phyloP scores from a whole-genome alignment of 2,888 invertebrate genomes.

The Melanchra persicariae region DNA sequence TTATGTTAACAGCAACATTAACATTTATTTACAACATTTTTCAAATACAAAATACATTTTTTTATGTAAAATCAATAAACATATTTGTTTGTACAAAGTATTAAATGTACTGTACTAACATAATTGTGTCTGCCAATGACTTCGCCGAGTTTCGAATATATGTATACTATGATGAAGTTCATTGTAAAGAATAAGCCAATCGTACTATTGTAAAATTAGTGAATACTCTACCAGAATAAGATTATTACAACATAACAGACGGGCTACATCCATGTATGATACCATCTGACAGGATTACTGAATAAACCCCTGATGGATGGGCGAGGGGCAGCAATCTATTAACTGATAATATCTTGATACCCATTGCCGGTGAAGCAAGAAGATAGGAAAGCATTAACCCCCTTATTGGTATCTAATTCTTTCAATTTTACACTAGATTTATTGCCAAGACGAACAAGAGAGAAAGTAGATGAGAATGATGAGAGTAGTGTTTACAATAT shows the following conservation, averaged over 20 bases:
- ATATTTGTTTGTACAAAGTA: not conserved
- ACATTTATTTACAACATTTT: no score
- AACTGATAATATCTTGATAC: slow-evolving; percentile 37
- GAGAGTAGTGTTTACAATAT: no score
- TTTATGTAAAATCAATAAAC: not conserved
- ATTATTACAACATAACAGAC: slow-evolving; percentile 6
- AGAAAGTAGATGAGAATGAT: not conserved
- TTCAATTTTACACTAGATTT: not conserved
- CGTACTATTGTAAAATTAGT: not conserved
- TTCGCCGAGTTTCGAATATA: not conserved
- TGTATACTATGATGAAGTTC: not conserved
- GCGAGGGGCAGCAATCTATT: slow-evolving; percentile 15
- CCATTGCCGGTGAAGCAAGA: slow-evolving; percentile 1
- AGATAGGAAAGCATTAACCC: not conserved
- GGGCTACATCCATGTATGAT: slow-evolving; percentile 4
- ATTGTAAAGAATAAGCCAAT: not conserved
- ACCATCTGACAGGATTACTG: slow-evolving; percentile 24
- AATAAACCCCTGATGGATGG: slow-evolving; percentile 22
- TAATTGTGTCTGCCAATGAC: not conserved
- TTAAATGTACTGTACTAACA: not conserved
- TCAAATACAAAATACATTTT: not conserved
- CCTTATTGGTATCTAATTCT: not conserved
- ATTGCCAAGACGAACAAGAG: not conserved
- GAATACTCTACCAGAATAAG: not conserved
- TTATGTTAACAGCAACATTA: not conserved